These are phyloP conservation scores for Illadopsis cleaveri DNA, from an alignment of 2,113 vertebrate species.

Conservation along the genomic window DNA sequence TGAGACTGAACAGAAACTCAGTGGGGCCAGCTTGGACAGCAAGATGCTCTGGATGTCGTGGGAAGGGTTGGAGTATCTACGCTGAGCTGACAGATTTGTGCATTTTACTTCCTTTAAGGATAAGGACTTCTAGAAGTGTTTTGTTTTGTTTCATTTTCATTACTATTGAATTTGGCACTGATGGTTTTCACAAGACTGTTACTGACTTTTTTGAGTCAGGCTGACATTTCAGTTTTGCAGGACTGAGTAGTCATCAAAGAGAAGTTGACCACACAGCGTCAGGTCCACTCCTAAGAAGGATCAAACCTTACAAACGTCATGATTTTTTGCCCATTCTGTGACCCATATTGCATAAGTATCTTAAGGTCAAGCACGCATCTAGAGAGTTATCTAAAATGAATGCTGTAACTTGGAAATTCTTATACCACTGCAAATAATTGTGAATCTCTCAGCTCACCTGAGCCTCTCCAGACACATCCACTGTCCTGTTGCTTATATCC, in stretches of 20 bases:
- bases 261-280: neutral
- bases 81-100: neutral
- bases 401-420: neutral
- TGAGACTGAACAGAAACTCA: neutral
- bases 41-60: neutral
- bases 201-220: neutral
- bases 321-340: neutral
- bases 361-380: neutral
- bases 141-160: neutral
- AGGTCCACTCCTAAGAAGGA: neutral
- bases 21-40: neutral
- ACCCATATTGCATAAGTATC: neutral
- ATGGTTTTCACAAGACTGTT: neutral
- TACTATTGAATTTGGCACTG: neutral
- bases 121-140: neutral
- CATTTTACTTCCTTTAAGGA: neutral
- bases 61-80: neutral
- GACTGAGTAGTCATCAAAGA: neutral
- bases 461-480: neutral
- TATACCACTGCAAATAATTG: neutral
- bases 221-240: neutral
- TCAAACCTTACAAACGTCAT: neutral
- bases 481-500: neutral
- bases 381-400: neutral
- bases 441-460: neutral